Base-by-base conservation (phyloP, 2,113 vertebrate species). In the Lamprotornis superbus region DNA sequence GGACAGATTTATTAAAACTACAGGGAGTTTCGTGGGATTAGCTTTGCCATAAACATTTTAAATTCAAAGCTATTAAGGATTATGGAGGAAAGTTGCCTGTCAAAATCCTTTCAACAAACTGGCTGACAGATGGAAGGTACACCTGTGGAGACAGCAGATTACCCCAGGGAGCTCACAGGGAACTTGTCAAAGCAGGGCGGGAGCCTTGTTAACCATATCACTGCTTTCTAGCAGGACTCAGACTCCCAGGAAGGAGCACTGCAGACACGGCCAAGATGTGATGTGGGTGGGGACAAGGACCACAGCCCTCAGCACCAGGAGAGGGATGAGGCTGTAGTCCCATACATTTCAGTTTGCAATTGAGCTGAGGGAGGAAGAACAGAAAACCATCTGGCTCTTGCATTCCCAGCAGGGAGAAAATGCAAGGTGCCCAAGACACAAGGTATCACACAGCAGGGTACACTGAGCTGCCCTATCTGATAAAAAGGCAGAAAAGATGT, bases 1-100 rank as follows among this genome's bases (percentile, higher is more conserved):
- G 47, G 59, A 93, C 60, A 86, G 83, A 78, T 81, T 89, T 92
- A 89, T 81, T 86, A 92, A 87, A 93, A 74, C 95, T 91, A 89
- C 87, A 68, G 69, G 94, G 90, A 96, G 77, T 82, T 94, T 56
- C 2, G 6, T 40, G 52, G 80, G 89, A 94, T 97, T 91, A 97
- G 42, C 81, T 91, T 91, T 94, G 64, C 89, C 80, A 75, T 79
- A 89, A 96, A 95, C 91, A 95, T 79, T 84, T 82, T 46, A 82
- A 89, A 92, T 83, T 87, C 1, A 0, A 95, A 89, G 83, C 89
- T 94, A 86, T 94, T 81, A 84, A 89, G 87, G 93, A 96, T 94
- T 93, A 95, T 0, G 0, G 74, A 87, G 78, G 83, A 83, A 95
- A 95, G 89, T 53, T 75, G 91, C 57, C 69, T 95, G 83, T 94